Evolutionary conservation across 2,797 vertebrate genomes (phyloP).

Genomic region (Macrochelys suwanniensis): DNA sequence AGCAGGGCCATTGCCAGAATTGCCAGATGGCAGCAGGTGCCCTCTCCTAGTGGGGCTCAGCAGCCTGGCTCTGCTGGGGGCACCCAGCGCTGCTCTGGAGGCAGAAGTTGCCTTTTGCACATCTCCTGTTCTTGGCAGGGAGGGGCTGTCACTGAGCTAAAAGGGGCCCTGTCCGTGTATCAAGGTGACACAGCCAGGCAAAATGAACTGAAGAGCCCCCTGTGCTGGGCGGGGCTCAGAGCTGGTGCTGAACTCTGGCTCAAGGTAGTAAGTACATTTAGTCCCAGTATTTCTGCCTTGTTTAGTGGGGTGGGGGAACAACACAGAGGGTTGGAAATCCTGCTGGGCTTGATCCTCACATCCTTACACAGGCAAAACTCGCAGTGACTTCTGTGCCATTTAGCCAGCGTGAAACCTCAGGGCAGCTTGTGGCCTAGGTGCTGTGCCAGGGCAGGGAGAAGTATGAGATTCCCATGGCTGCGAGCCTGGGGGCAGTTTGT

Average conservation of each 20-base stretch:
- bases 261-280: neutral
- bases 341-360: neutral
- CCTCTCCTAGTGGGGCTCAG: neutral
- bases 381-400: accelerated
- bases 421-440: neutral
- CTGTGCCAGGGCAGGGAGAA: neutral
- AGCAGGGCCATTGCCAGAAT: neutral
- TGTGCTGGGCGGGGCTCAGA: too few relatives aligned
- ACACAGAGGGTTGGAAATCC: neutral
- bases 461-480: neutral
- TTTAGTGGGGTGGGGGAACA: neutral
- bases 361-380: neutral
- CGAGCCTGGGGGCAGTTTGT: neutral
- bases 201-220: neutral
- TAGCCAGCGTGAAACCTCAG: neutral
- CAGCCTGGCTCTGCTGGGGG: too few relatives aligned
- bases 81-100: neutral
- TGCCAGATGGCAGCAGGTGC: neutral
- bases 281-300: neutral
- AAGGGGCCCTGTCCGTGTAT: neutral
- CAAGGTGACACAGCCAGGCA: neutral
- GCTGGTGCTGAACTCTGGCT: neutral
- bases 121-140: neutral
- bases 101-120: neutral
- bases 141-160: neutral